Evolutionary conservation across 2,888 invertebrate genomes (phyloP).

Genomic region (Gastracanthus pulcherrimus): DNA sequence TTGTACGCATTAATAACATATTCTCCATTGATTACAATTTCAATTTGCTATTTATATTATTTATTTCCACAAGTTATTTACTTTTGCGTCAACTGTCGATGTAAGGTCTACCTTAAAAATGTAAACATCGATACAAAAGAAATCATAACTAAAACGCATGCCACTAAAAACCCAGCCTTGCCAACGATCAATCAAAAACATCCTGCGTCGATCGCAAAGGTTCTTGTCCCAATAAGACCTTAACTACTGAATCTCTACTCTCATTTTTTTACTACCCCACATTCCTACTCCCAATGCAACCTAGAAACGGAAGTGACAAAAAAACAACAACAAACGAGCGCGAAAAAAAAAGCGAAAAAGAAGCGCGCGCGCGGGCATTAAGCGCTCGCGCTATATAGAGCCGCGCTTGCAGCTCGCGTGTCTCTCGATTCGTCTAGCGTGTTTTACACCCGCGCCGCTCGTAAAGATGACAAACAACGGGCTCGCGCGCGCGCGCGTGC

Average conservation of each 20-base stretch:
- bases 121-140: neutral
- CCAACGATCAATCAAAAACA: too few species aligned
- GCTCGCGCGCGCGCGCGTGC: neutral
- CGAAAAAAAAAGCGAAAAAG: constrained; percentile 4
- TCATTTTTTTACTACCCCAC: too few species aligned
- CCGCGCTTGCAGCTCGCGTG: constrained; percentile 1
- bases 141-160: neutral
- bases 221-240: too few species aligned
- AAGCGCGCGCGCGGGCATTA: neutral
- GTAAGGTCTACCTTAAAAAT: too few species aligned
- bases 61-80: too few species aligned
- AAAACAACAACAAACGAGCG: neutral
- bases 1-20: too few species aligned
- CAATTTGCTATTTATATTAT: too few species aligned
- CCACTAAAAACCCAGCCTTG: too few species aligned
- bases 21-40: too few species aligned
- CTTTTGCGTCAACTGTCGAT: too few species aligned
- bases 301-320: neutral
- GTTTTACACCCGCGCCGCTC: constrained; percentile 52
- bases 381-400: neutral
- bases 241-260: neutral
- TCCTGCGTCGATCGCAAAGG: too few species aligned
- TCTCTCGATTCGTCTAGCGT: constrained; percentile 51
- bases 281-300: too few species aligned
- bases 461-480: constrained; percentile 55